phyloP scores from a whole-genome alignment of 2,888 invertebrate genomes.

The Lomographa bimaculata region DNA sequence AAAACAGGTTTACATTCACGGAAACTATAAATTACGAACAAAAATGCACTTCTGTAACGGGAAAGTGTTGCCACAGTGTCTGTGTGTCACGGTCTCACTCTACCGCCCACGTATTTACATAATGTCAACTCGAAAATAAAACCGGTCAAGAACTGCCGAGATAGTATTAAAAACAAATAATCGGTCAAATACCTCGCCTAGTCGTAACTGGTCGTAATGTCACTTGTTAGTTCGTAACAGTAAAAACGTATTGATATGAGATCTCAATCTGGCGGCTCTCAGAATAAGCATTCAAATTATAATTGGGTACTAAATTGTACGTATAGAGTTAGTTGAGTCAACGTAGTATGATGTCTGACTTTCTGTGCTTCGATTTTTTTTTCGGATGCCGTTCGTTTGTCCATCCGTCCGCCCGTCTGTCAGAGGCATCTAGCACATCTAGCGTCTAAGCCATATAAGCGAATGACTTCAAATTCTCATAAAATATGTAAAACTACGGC shows the following conservation, averaged over 20 bases:
- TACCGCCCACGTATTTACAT: conserved; percentile 27
- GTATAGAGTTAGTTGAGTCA: no score
- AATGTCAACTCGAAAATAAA: conserved; percentile 28
- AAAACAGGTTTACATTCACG: conserved; percentile 12
- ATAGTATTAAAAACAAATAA: conserved; percentile 37
- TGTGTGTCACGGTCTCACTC: conserved; percentile 30
- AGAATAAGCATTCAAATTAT: conserved; percentile 3
- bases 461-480: no score
- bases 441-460: no score
- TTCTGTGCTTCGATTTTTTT: no score
- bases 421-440: no score
- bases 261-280: conserved; percentile 3
- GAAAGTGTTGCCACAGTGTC: conserved; percentile 21
- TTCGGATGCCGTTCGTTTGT: no score
- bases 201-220: conserved; percentile 35
- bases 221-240: conserved; percentile 31
- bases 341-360: no score
- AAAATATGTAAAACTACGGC: no score
- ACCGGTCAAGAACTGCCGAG: conserved; percentile 29
- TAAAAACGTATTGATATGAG: conserved; percentile 28
- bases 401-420: no score
- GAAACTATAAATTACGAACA: conserved; percentile 17
- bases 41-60: conserved; percentile 30
- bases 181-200: conserved; percentile 44
- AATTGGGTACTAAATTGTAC: no score